These are phyloP conservation scores for Falco naumanni DNA, from an alignment of 2,797 vertebrate species.

Conservation along the genomic window DNA sequence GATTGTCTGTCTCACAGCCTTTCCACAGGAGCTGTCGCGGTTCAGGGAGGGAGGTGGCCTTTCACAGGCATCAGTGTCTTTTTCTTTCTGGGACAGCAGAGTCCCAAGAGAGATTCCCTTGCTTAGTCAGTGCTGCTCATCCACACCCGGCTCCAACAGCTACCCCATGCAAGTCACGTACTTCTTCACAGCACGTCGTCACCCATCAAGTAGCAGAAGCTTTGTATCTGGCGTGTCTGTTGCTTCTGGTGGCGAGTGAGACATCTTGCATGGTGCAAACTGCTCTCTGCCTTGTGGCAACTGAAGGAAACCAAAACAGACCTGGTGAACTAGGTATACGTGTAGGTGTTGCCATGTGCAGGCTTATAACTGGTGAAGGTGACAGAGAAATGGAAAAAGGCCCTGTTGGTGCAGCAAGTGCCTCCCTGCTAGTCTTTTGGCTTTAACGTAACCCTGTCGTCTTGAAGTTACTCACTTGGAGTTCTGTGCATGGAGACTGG, in stretches of 20 bases:
- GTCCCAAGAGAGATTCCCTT: neutral
- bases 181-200: neutral
- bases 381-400: neutral
- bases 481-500: fast-evolving
- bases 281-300: neutral
- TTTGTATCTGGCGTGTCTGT: neutral
- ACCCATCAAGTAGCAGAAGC: neutral
- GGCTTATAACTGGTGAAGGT: neutral
- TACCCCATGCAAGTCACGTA: neutral
- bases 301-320: neutral
- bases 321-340: neutral
- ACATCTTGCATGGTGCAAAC: neutral
- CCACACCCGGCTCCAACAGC: neutral
- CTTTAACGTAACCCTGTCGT: fast-evolving
- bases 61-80: neutral
- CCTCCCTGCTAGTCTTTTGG: neutral
- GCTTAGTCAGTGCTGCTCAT: slow-evolving; percentile 9
- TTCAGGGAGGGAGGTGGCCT: neutral
- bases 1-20: neutral
- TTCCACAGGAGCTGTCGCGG: fast-evolving
- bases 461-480: neutral
- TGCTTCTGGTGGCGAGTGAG: neutral
- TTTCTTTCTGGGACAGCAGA: neutral
- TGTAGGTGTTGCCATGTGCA: neutral
- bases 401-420: neutral